Evolutionary conservation across 2,113 vertebrate genomes (phyloP).

Genomic region (Pterocles burchelli): DNA sequence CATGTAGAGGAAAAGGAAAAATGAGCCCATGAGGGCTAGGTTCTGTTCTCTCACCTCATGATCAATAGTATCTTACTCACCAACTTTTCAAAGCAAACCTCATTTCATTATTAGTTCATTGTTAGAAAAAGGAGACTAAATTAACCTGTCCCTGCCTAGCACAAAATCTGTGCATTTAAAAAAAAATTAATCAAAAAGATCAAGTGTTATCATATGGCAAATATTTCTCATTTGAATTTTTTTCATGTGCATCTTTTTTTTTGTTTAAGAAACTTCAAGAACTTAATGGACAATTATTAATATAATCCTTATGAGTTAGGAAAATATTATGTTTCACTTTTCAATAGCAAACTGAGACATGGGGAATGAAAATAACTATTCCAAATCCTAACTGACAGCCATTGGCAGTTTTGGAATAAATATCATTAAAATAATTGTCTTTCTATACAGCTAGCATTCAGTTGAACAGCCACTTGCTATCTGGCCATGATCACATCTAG

Average conservation of each 20-base stretch:
- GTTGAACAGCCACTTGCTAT: neutral
- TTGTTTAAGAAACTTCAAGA: neutral
- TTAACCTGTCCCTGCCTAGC: neutral
- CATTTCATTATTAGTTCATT: neutral
- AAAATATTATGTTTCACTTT: neutral
- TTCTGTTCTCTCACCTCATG: neutral
- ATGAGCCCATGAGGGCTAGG: neutral
- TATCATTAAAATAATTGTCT: neutral
- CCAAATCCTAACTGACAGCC: neutral
- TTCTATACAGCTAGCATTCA: neutral
- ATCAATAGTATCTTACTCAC: neutral
- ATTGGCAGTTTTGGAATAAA: neutral
- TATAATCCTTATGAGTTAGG: neutral
- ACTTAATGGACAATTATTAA: neutral
- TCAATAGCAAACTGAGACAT: neutral
- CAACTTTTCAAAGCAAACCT: neutral
- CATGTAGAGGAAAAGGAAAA: fast-evolving
- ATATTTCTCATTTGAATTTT: neutral
- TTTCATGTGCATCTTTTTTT: neutral
- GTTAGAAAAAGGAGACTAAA: neutral
- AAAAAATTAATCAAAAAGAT: no score
- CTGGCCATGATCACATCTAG: neutral
- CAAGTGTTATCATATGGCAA: neutral
- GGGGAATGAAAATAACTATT: neutral
- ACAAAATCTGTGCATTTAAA: neutral